phyloP scores from a whole-genome alignment of 2,888 invertebrate genomes.

The Tetramorium bicarinatum region DNA sequence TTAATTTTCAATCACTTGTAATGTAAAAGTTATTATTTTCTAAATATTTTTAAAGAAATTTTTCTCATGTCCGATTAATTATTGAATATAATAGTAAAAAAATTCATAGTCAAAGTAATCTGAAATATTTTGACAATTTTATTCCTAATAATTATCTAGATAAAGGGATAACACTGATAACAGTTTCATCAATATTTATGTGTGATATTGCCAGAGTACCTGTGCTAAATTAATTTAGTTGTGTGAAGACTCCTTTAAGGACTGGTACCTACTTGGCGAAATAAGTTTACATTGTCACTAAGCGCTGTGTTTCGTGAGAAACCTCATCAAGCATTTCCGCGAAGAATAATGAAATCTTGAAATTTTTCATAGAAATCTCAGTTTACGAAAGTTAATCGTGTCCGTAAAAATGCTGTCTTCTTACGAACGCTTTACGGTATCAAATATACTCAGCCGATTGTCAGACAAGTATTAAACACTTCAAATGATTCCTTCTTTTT shows the following conservation, averaged over 20 bases:
- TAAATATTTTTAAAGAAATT: neutral
- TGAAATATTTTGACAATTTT: neutral
- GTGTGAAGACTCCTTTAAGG: conserved; percentile 3
- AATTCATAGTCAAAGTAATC: neutral
- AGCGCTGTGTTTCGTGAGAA: neutral
- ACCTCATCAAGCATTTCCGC: neutral
- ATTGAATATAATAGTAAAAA: neutral
- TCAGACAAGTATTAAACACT: neutral
- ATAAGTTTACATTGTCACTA: conserved; percentile 15
- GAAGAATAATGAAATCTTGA: neutral
- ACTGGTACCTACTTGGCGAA: neutral
- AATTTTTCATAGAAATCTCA: conserved; percentile 2
- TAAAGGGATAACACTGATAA: neutral
- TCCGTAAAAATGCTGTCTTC: neutral
- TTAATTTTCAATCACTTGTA: neutral
- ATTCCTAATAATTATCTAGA: neutral
- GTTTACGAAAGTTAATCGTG: neutral
- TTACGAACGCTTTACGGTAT: neutral
- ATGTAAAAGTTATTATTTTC: neutral
- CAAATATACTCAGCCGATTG: neutral
- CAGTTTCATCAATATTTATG: neutral
- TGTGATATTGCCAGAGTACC: neutral
- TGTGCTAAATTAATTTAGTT: neutral
- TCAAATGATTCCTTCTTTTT: neutral
- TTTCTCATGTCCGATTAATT: neutral